These are phyloP conservation scores for Ypsolopha sequella DNA, from an alignment of 2,888 invertebrate genomes.

Conservation along the genomic window DNA sequence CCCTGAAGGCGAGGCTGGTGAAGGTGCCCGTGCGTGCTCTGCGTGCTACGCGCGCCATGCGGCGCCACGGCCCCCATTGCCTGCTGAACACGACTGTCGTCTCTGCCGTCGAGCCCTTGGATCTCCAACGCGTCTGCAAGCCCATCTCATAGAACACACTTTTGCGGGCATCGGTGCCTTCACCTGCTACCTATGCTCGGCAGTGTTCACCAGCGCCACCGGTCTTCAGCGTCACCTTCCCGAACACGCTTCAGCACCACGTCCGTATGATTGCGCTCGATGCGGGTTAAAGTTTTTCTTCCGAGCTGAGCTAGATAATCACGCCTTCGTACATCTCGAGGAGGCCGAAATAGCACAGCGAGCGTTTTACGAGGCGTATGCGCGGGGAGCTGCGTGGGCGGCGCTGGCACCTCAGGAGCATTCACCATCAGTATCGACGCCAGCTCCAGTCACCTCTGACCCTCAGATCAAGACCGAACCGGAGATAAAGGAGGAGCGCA, in stretches of 20 bases:
- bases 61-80: slow-evolving; percentile 33
- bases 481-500: slow-evolving; percentile 58
- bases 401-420: slow-evolving; percentile 31
- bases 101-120: slow-evolving; percentile 84
- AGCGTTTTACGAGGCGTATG: slow-evolving; percentile 60
- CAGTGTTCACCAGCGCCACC: slow-evolving; percentile 86
- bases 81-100: slow-evolving; percentile 77
- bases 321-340: slow-evolving; percentile 73
- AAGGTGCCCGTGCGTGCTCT: slow-evolving; percentile 76
- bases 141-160: slow-evolving; percentile 92
- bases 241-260: slow-evolving; percentile 83
- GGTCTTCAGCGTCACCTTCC: slow-evolving; percentile 87
- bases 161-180: slow-evolving; percentile 89
- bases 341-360: slow-evolving; percentile 65
- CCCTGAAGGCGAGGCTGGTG: slow-evolving; percentile 42
- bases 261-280: slow-evolving; percentile 87
- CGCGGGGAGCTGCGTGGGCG: slow-evolving; percentile 53
- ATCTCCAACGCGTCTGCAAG: slow-evolving; percentile 85
- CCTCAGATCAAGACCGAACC: slow-evolving; percentile 42
- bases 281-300: slow-evolving; percentile 92
- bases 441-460: slow-evolving; percentile 14
- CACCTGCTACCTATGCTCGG: slow-evolving; percentile 90
- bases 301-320: slow-evolving; percentile 91
- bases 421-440: slow-evolving; percentile 16
- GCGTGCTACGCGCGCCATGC: slow-evolving; percentile 76